phyloP scores from a whole-genome alignment of 2,888 invertebrate species.

The Hydriomena furcata region DNA sequence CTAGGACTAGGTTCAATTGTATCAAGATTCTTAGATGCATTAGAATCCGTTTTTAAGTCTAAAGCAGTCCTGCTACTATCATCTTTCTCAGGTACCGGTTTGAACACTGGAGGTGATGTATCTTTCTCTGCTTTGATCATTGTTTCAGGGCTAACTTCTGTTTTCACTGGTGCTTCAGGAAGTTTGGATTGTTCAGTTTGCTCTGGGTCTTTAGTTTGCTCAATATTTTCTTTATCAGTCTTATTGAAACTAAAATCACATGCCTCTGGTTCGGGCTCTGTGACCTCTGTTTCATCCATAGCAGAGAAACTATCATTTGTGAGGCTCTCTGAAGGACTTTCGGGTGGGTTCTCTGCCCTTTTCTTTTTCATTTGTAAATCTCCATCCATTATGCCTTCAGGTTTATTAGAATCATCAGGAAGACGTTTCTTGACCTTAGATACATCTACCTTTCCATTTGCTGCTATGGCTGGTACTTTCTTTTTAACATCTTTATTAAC shows the following conservation, averaged over 20 bases:
- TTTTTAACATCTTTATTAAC: slow-evolving; percentile 70
- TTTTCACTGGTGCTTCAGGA: slow-evolving; percentile 63
- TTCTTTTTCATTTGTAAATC: slow-evolving; percentile 84
- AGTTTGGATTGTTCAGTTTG: slow-evolving; percentile 55
- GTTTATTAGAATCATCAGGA: slow-evolving; percentile 81
- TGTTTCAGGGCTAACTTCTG: slow-evolving; percentile 60
- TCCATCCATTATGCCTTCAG: slow-evolving; percentile 84
- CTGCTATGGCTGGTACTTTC: slow-evolving; percentile 48
- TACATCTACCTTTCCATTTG: slow-evolving; percentile 78
- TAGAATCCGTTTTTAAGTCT: slow-evolving; percentile 72
- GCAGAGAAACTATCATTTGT: slow-evolving; percentile 94
- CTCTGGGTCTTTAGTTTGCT: slow-evolving; percentile 67
- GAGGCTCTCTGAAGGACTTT: slow-evolving; percentile 92
- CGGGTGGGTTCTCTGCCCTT: slow-evolving; percentile 80
- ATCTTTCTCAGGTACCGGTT: slow-evolving; percentile 61
- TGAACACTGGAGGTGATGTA: slow-evolving; percentile 58
- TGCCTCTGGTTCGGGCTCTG: slow-evolving; percentile 74
- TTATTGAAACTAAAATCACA: slow-evolving; percentile 79
- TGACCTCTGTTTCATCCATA: slow-evolving; percentile 86
- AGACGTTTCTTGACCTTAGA: slow-evolving; percentile 84
- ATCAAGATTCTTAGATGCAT: slow-evolving; percentile 55
- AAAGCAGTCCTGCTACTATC: slow-evolving; percentile 56
- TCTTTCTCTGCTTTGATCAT: slow-evolving; percentile 71
- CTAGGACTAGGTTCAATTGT: slow-evolving; percentile 57
- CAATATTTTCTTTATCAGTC: slow-evolving; percentile 67